These are phyloP conservation scores for Apteryx mantelli DNA, from an alignment of 2,113 vertebrate genomes.

Conservation along the genomic window DNA sequence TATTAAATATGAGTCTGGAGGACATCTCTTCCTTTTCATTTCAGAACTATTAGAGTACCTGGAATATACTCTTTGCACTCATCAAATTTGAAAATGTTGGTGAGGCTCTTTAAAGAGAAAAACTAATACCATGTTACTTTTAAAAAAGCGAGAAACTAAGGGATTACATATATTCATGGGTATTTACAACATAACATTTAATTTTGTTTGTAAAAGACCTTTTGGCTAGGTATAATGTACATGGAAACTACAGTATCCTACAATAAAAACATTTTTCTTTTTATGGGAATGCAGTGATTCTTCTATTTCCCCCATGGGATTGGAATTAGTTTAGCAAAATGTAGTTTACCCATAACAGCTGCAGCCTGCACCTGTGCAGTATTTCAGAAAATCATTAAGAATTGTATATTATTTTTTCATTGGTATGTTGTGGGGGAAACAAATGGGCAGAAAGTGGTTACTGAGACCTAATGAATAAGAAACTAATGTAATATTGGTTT, in stretches of 20 bases:
- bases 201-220: slow-evolving; percentile 23
- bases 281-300: slow-evolving; percentile 59
- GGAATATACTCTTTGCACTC: not conserved
- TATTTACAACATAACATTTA: not conserved
- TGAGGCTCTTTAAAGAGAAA: not conserved
- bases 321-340: slow-evolving; percentile 75
- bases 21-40: not conserved
- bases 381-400: slow-evolving; percentile 66
- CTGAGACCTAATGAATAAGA: slow-evolving; percentile 44
- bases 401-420: slow-evolving; percentile 68
- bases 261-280: slow-evolving; percentile 66
- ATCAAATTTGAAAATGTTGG: not conserved
- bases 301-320: slow-evolving; percentile 68
- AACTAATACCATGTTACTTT: not conserved
- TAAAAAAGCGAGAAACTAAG: not conserved
- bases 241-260: slow-evolving; percentile 49
- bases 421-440: slow-evolving; percentile 37
- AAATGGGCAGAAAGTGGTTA: slow-evolving; percentile 55
- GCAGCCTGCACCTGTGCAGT: slow-evolving; percentile 78
- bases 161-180: not conserved
- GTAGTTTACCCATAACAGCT: slow-evolving; percentile 78
- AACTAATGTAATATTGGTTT: slow-evolving; percentile 52
- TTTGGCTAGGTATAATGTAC: slow-evolving; percentile 28
- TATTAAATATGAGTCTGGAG: not conserved
- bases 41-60: not conserved